Evolutionary conservation across 1,140 invertebrate species (phyloP).

Genomic region (Ostrea edulis): DNA sequence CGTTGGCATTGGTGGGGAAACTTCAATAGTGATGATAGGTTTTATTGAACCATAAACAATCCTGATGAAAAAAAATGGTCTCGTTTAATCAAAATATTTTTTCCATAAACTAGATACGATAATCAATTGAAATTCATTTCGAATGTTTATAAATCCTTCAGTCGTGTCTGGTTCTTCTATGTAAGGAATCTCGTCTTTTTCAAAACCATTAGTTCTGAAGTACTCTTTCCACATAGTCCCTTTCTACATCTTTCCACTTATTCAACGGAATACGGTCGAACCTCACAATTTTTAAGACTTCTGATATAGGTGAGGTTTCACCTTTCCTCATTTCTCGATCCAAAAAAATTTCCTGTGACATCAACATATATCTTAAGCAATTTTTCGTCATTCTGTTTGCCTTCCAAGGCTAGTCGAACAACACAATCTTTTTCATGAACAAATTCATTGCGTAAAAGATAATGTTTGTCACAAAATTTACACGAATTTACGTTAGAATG

Average conservation of each 20-base stretch:
- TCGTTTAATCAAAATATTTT: no score
- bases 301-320: neutral
- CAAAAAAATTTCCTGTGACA: neutral
- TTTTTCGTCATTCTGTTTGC: neutral
- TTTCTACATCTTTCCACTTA: neutral
- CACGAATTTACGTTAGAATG: neutral
- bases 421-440: no score
- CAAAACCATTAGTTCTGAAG: neutral
- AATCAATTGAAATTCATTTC: no score
- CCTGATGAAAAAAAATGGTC: neutral
- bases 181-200: neutral
- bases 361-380: neutral
- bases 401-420: no score
- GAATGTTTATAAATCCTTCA: neutral
- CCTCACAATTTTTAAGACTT: neutral
- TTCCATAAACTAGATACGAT: no score
- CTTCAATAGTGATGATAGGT: no score
- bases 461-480: slow-evolving; percentile 1
- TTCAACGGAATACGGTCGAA: neutral
- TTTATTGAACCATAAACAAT: neutral
- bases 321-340: neutral
- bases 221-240: neutral
- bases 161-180: neutral
- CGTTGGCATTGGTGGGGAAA: no score
- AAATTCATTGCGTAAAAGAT: neutral